Evolutionary conservation across 2,113 vertebrate genomes (phyloP).

Genomic region (Scomber colias): DNA sequence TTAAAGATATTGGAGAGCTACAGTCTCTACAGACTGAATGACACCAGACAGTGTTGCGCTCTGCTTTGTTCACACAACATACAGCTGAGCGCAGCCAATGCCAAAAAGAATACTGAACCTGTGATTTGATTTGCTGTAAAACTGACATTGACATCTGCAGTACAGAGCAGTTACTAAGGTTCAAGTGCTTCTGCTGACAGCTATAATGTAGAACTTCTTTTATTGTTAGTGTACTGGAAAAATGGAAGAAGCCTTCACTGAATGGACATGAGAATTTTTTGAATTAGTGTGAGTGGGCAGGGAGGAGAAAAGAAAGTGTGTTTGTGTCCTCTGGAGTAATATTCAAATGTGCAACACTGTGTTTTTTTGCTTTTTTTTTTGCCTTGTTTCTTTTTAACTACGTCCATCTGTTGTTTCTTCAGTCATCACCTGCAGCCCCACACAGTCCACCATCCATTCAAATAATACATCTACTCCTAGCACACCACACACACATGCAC

Average conservation of each 20-base stretch:
- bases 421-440: conserved; percentile 24
- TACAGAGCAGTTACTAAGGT: background rate
- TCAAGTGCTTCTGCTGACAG: conserved; percentile 30
- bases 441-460: conserved; percentile 5
- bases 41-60: background rate
- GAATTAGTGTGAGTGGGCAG: conserved; percentile 31
- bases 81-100: too few relatives aligned
- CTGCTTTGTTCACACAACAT: background rate
- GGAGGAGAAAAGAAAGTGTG: background rate
- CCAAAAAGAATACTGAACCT: background rate
- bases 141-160: background rate
- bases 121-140: background rate
- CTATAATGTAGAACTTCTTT: conserved; percentile 24
- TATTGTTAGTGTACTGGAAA: conserved; percentile 19
- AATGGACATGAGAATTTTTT: conserved; percentile 15
- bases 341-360: background rate
- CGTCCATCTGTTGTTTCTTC: conserved; percentile 24
- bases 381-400: conserved; percentile 9
- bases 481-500: conserved; percentile 9
- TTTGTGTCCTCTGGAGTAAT: background rate
- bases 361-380: background rate
- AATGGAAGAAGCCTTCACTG: background rate
- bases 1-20: background rate
- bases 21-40: background rate
- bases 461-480: conserved; percentile 14